Base-by-base conservation (phyloP, 2,888 invertebrate species). In the Corythucha ciliata region DNA sequence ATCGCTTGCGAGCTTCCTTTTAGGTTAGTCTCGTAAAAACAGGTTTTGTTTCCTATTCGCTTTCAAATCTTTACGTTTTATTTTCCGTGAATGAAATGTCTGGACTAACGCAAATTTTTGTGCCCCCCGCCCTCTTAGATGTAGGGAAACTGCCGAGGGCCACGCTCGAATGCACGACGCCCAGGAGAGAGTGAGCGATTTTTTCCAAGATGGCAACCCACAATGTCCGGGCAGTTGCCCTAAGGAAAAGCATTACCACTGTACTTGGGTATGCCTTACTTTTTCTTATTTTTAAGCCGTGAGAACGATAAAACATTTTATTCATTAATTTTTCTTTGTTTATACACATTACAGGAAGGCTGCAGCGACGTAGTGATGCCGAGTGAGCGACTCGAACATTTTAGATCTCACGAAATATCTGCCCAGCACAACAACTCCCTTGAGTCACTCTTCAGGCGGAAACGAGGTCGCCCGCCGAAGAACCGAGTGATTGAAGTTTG, bases 381-480 rank as follows among this genome's bases (percentile, higher is more conserved):
- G 16, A 57, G 59, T 34, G 62, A 63, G 32, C 58, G 61, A 29
- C 47, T 61, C 21, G 62, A 63, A 32, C 63, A 62, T 49, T 59
- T 62, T 29, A 55, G 59, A 10, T 61, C 55, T 5, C 63, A 63
- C 58, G 63, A 63, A 55, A 56, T 60, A 20, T 58, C 62, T 12
- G 59, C 59, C 22, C 69, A 70, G 5, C 67, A 81, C 79, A 86
- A 86, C 63, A 84, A 83, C 61, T 89, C 86, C 27, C 77, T 90
- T 60, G 91, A 92, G 67, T 89, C 89, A 47, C 87, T 92, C 79
- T 91, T 91, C 66, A 83, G 89, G 67, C 77, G 92, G 54, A 91
- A 93, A 64, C 76, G 94, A 25, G 94, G 96, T 37, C 75, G 96
- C 55, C 96, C 96, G n/a, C 94, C 94, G 12, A 96, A 96, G 72